Evolutionary conservation across 2,888 invertebrate genomes (phyloP).

Genomic region (Leptopilina drosophilae): DNA sequence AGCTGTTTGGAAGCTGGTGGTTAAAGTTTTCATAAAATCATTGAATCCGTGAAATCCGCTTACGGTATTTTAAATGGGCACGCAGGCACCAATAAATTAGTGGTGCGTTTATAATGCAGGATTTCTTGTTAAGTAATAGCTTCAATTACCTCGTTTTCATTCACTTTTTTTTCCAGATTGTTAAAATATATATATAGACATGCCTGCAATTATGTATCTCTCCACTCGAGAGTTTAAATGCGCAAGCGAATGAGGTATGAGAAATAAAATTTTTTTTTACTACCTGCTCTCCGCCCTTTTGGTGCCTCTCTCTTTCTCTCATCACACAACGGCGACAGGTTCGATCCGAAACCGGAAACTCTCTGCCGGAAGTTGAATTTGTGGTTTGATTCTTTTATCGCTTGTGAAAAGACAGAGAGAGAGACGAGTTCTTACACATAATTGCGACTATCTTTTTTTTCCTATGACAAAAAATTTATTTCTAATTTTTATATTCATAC

Average conservation of each 20-base stretch:
- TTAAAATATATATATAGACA: neutral
- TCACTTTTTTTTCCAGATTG: slow-evolving; percentile 16
- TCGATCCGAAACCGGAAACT: slow-evolving; percentile 55
- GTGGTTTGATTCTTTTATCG: slow-evolving; percentile 51
- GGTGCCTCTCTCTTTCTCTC: neutral
- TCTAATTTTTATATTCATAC: no score
- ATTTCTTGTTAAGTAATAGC: slow-evolving; percentile 40
- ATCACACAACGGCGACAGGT: slow-evolving; percentile 6
- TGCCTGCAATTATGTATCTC: slow-evolving; percentile 18
- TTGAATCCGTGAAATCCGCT: slow-evolving; percentile 37
- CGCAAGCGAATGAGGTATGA: slow-evolving; percentile 33
- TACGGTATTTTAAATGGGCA: slow-evolving; percentile 34
- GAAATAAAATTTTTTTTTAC: slow-evolving; percentile 33
- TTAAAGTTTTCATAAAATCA: slow-evolving; percentile 33
- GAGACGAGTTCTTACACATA: no score
- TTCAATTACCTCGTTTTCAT: slow-evolving; percentile 36
- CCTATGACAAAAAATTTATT: neutral
- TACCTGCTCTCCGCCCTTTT: slow-evolving; percentile 30
- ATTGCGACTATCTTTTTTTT: no score
- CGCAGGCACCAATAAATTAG: slow-evolving; percentile 25
- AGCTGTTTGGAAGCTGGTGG: slow-evolving; percentile 13
- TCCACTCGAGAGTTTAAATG: slow-evolving; percentile 10
- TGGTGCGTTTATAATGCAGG: slow-evolving; percentile 24
- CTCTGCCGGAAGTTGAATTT: slow-evolving; percentile 68
- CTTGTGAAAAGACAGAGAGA: slow-evolving; percentile 2